A percentile compares a stretch with the other conserved stretches of the same genome.
Conservation (phyloP, 2,113 vertebrate genomes). For the Phaetusa simplex region DNA sequence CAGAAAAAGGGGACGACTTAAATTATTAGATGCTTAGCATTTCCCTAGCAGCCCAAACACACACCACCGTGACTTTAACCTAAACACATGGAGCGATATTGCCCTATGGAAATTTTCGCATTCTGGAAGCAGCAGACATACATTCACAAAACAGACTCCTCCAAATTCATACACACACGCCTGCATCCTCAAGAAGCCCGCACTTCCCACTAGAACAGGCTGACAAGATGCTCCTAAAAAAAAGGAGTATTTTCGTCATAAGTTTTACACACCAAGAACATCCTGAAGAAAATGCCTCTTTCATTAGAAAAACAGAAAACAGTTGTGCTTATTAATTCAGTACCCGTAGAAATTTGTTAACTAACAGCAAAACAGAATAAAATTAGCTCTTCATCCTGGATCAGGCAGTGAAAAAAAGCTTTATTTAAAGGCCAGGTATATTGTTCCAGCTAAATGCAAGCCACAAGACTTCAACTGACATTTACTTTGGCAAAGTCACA, state of each 20-base stretch:
- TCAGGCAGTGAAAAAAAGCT: neutral
- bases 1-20: neutral
- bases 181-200: neutral
- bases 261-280: neutral
- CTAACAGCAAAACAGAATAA: neutral
- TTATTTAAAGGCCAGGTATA: constrained; percentile 23
- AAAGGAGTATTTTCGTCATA: fast-evolving
- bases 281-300: neutral
- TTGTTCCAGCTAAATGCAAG: constrained; percentile 16
- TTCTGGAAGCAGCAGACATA: neutral
- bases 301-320: neutral
- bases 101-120: neutral
- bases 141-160: neutral
- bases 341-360: neutral
- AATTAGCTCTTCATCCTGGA: neutral
- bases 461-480: constrained; percentile 7
- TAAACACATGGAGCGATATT: fast-evolving
- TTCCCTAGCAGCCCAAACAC: neutral
- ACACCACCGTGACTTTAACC: neutral
- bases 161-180: neutral
- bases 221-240: neutral
- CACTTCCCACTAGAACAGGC: neutral
- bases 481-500: constrained; percentile 24
- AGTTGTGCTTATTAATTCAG: neutral
- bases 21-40: neutral